Evolutionary conservation across 2,797 vertebrate genomes (phyloP).

Genomic region (Erethizon dorsatum): DNA sequence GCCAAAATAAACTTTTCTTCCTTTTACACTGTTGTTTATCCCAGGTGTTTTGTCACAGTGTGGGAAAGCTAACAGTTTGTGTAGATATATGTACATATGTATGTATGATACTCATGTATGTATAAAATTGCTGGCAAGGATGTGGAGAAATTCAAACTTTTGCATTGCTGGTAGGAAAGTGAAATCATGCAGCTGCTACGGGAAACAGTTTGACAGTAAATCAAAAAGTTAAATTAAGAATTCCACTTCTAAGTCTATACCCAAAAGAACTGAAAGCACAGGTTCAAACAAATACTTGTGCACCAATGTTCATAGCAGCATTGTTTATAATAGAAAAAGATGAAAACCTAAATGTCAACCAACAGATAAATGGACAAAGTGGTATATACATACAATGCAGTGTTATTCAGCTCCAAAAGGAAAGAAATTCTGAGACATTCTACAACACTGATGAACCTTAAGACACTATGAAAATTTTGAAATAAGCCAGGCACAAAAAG

Average conservation of each 20-base stretch:
- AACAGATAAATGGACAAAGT: not conserved
- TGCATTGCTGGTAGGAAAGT: not conserved
- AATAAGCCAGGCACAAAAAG: not conserved
- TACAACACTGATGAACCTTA: not conserved
- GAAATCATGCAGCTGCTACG: not conserved
- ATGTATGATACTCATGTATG: not conserved
- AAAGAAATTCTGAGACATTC: not conserved
- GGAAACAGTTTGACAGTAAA: not conserved
- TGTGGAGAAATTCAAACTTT: not conserved
- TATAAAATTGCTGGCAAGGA: not conserved
- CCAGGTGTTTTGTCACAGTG: not conserved
- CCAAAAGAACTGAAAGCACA: not conserved
- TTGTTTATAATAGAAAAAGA: not conserved
- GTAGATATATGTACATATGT: not conserved
- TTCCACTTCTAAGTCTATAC: not conserved
- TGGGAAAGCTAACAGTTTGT: not conserved
- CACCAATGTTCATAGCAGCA: not conserved
- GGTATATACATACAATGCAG: not conserved
- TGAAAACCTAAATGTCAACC: not conserved
- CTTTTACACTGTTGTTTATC: not conserved
- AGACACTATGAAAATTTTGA: not conserved
- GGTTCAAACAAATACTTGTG: not conserved
- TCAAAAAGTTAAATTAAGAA: not conserved
- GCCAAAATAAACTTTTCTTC: not conserved
- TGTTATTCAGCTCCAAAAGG: not conserved